Evolutionary conservation across 92 coral and sea anemone species (phyloP), one percentile per base, ranked within the genome.

Genomic region (Epizoanthus illoricatus): DNA sequence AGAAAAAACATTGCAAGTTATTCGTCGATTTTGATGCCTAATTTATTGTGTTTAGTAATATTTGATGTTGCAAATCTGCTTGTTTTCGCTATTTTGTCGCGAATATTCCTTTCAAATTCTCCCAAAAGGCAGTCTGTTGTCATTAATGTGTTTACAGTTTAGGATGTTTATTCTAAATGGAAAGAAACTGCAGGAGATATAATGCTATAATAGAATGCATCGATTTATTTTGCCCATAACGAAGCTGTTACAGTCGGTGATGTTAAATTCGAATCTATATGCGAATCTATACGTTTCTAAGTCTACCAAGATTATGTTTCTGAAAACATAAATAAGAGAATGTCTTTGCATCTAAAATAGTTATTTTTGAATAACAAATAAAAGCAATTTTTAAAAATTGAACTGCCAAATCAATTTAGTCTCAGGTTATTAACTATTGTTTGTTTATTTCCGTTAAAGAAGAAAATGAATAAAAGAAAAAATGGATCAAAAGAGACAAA

Each of bases 121-220:
- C 42, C 43, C 43, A 21, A 23, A 75, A 39, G 42, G 69, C 68
- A 17, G 20, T 17, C 23, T 58, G 68, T 15, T 12, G 71, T 63
- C 70, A 78, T 45, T 63, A 63, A 63, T 63, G 59, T 63, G 59
- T 63, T 78, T 78, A 40, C 81, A 76, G 52, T 42, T 61, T 39
- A 62, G 21, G 54, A 78, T 43, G 52, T 61, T n/a, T 28, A n/a
- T 63, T 78, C 16, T 78, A 13, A 78, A 78, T 42, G 54, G 70
- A 71, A 17, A 21, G 20, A 75, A 62, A 78, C 71, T 59, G 82
- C 82, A 63, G 82, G 82, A 70, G 71, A 61, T 78, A 36, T n/a
- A 76, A 18, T 60, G 70, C 47, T 15, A n/a, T 20, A n/a, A 23
- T 54, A 61, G 59, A 62, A 21, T 13, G 0, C 15, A 2, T 4